phyloP scores from a whole-genome alignment of 2,888 invertebrate species.

The Punctoribates punctum region DNA sequence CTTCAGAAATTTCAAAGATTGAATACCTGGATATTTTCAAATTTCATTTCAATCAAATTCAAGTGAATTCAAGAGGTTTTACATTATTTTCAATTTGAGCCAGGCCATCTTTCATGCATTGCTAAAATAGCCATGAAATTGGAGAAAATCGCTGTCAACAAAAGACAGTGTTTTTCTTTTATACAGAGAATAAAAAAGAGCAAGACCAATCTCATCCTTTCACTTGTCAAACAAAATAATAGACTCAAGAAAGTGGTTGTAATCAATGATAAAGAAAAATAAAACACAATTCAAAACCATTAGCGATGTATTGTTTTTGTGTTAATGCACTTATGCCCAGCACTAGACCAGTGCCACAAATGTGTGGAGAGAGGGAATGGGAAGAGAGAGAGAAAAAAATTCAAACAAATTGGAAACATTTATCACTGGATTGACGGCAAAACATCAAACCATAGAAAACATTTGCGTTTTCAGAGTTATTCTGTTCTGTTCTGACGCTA shows the following conservation, averaged over 20 bases:
- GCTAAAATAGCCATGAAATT: too few relatives aligned
- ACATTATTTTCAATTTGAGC: too few relatives aligned
- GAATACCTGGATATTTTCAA: too few relatives aligned
- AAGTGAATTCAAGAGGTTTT: too few relatives aligned
- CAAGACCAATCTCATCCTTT: too few relatives aligned
- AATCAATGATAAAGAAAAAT: not conserved
- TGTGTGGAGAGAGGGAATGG: not conserved
- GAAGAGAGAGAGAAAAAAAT: not conserved
- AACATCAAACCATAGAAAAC: constrained; percentile 6
- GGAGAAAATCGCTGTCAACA: too few relatives aligned
- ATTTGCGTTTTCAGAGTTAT: constrained; percentile 14
- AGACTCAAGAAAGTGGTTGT: not conserved
- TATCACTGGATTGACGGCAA: constrained; percentile 17
- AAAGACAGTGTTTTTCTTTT: too few relatives aligned
- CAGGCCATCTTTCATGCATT: too few relatives aligned
- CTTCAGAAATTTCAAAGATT: too few relatives aligned
- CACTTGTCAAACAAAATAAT: not conserved
- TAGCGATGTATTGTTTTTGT: not conserved
- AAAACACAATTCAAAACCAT: not conserved
- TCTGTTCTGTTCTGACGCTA: not conserved
- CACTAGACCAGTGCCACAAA: not conserved
- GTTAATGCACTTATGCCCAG: constrained; percentile 10
- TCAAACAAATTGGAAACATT: constrained; percentile 13
- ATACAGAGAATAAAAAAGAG: too few relatives aligned
- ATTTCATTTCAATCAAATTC: too few relatives aligned